Evolutionary conservation across 2,888 invertebrate species (phyloP).

Genomic region (Gymnosoma rotundatum): DNA sequence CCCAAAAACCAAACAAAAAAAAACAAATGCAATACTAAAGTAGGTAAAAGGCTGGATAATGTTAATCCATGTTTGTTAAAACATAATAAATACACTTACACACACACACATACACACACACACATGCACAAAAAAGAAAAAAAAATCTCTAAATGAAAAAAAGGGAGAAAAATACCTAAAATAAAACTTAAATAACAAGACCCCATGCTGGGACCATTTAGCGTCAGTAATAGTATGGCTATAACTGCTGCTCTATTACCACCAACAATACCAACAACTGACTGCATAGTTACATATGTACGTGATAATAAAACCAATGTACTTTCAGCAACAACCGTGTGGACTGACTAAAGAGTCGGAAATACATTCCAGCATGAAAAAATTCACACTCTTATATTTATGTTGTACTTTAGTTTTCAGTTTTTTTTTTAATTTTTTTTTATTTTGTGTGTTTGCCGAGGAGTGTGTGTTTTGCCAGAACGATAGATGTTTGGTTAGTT

Average conservation of each 20-base stretch:
- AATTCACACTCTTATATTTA: conserved; percentile 5
- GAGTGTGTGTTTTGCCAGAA: not conserved
- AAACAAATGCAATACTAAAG: not conserved
- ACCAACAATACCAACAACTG: conserved; percentile 45
- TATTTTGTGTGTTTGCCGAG: not conserved
- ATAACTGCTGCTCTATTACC: conserved; percentile 64
- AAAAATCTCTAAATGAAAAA: conserved; percentile 8
- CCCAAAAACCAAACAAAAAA: conserved; percentile 3
- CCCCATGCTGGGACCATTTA: conserved; percentile 69
- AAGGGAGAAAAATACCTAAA: conserved; percentile 18
- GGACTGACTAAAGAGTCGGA: conserved; percentile 23
- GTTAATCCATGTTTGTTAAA: conserved; percentile 62
- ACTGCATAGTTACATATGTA: not conserved
- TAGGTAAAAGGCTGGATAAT: conserved; percentile 55
- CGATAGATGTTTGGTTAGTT: conserved; percentile 36
- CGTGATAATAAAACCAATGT: conserved; percentile 20
- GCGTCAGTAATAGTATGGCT: conserved; percentile 62
- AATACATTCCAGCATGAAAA: conserved; percentile 13
- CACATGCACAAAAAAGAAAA: conserved; percentile 10
- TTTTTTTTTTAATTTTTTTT: not conserved
- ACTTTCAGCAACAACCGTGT: conserved; percentile 23
- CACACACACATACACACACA: not conserved
- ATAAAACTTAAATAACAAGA: conserved; percentile 52
- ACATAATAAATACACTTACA: not conserved
- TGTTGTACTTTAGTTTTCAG: not conserved